Base-by-base conservation (phyloP, 2,113 vertebrate genomes). In the Hippolais icterina region DNA sequence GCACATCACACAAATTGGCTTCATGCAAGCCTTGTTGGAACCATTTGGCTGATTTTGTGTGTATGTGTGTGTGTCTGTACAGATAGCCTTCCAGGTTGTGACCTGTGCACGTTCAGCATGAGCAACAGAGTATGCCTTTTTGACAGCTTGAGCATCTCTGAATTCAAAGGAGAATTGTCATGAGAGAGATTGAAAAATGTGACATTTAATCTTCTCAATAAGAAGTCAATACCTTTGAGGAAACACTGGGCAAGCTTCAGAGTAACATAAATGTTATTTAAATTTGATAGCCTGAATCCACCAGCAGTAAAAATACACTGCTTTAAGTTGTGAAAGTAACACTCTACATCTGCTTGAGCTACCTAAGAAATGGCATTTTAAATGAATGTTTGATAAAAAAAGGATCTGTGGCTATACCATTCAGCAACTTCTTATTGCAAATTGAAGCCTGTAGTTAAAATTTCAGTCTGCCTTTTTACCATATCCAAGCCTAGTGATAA, bases 201-300 rank as follows among this genome's bases (percentile, higher is more conserved):
- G 87, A 65, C 44, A 46, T 91, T 79, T 90, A 78, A 97, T 97
- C 80, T 70, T 94, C 97, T 87, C 77, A 94, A 83, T 91, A 93
- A 84, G 83, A 92, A 94, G 33, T 95, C 29, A 54, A 64, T 7
- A 39, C 90, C 85, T 94, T 87, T 95, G 82, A 76, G 87, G 46
- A 77, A 80, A 60, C 70, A 23, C 46, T 50, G 29, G 10, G 27
- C 50, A 90, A 91, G 66, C 53, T 93, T 84, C 39, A 77, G 90
- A 96, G 39, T 81, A 71, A 22, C 15, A 78, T 42, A 65, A 66
- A 61, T 22, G 9, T 74, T 94, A 81, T 92, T 97, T 97, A 91
- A 50, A 61, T 96, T 79, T 60, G 41, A 57, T 71, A n/a, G 50
- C n/a, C 42, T 78, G 57, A 76, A 85, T 56, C 12, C 22, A 71